Percentiles rank a stretch among this genome's conserved stretches.
phyloP scores from a whole-genome alignment of 2,797 vertebrate genomes.

The Helarctos malayanus region DNA sequence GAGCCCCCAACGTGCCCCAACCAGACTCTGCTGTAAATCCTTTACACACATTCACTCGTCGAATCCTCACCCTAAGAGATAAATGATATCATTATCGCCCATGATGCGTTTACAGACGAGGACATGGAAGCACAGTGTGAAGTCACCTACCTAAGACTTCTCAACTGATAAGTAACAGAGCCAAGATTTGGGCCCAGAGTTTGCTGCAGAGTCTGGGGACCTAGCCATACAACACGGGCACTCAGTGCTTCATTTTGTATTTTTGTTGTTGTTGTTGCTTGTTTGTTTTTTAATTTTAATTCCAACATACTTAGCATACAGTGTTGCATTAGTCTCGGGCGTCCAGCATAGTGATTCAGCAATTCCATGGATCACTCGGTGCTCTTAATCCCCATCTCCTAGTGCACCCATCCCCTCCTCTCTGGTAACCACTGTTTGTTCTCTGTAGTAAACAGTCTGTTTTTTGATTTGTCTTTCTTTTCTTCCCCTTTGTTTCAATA shows the following conservation, averaged over 20 bases:
- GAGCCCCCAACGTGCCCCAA: too few species aligned
- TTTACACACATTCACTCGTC: not conserved
- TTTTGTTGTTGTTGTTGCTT: not conserved
- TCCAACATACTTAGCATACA: not conserved
- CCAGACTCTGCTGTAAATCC: not conserved
- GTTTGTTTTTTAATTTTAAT: not conserved
- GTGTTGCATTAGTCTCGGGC: not conserved
- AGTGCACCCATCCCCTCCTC: not conserved
- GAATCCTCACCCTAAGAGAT: not conserved
- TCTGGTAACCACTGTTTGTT: not conserved
- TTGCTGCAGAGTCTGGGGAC: not conserved
- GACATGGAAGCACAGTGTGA: not conserved
- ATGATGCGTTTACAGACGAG: not conserved
- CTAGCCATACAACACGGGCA: not conserved
- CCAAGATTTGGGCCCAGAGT: not conserved
- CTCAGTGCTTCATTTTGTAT: not conserved
- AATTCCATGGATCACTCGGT: not conserved
- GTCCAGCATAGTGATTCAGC: not conserved
- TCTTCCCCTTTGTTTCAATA: not conserved
- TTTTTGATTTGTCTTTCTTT: not conserved
- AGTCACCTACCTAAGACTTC: not conserved
- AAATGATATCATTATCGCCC: not conserved
- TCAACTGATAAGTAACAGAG: not conserved
- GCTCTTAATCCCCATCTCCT: not conserved
- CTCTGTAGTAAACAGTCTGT: not conserved